Evolutionary conservation across 2,113 vertebrate genomes (phyloP), one percentile per base, ranked within the genome.

Genomic region (Lepisosteus oculatus): DNA sequence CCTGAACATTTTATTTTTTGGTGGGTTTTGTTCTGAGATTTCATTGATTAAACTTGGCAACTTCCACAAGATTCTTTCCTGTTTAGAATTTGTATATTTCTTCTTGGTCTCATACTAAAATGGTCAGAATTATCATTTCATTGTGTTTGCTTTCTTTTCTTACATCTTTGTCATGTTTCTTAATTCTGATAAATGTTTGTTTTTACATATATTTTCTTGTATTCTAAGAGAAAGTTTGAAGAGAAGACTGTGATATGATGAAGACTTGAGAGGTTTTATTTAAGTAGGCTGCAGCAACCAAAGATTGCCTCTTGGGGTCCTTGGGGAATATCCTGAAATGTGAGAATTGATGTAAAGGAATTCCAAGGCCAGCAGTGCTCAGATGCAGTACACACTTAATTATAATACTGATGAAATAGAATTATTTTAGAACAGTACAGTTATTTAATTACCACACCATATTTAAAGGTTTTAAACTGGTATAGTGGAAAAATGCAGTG

Each of bases 301-400:
- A 55, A 66, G 61, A 43, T 6, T 74, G 74, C 71, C 69, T 72
- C 55, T 51, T 9, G 41, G 67, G 17, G 43, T 51, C 63, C 77
- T 54, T 45, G 17, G 65, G 65, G 78, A 74, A 51, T 59, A 67
- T 72, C 43, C 55, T 41, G 55, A 29, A 56, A 74, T 43, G 43
- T 72, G 54, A 64, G 42, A 13, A 17, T 74, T 78, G 43, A 77
- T 78, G 67, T 71, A 59, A 74, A 64, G 29, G 29, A 66, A 72
- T 71, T 11, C 7, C 62, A 47, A 43, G 61, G 5, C 44, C 13
- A 55, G 69, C 17, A 29, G 17, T 29, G 17, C 17, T 29, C 17
- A 29, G 17, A 66, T 63, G 67, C 59, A 59, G 13, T 72, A 57
- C 72, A 70, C 55, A 74, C 79, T 77, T 69, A 67, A 80, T 80